phyloP scores from a whole-genome alignment of 35 echinoderm and acorn worm species.

The Heliocidaris tuberculata region DNA sequence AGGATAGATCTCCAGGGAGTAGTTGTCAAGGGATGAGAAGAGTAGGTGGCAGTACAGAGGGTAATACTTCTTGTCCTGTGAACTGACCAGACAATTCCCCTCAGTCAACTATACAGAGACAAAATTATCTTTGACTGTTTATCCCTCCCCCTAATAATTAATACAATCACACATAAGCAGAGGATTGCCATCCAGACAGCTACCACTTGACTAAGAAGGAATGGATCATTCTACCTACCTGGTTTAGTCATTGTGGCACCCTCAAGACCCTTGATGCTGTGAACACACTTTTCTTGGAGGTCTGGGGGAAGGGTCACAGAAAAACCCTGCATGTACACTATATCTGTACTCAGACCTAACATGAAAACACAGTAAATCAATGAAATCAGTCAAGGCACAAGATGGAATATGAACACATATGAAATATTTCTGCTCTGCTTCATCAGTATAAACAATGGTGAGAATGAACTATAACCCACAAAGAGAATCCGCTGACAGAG shows the following conservation, averaged over 20 bases:
- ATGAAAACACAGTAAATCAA: slow-evolving; percentile 23
- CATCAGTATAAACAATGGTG: background rate
- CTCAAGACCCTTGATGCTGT: slow-evolving; percentile 76
- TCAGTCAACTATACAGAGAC: too few species aligned
- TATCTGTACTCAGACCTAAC: slow-evolving; percentile 77
- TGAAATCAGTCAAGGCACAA: background rate
- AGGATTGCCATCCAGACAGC: too few species aligned
- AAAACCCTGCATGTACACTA: slow-evolving; percentile 92
- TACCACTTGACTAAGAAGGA: background rate
- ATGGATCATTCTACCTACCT: slow-evolving; percentile 51
- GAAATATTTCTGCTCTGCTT: background rate
- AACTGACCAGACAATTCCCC: too few species aligned
- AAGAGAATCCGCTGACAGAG: too few species aligned
- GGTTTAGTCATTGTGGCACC: slow-evolving; percentile 76
- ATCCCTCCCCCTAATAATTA: too few species aligned
- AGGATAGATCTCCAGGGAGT: too few species aligned
- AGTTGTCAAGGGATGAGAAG: too few species aligned
- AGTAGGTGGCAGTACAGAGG: too few species aligned
- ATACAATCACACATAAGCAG: too few species aligned
- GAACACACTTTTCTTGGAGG: slow-evolving; percentile 81
- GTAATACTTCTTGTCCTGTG: too few species aligned
- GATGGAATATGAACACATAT: background rate
- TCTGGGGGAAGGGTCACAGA: slow-evolving; percentile 90
- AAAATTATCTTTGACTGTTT: too few species aligned
- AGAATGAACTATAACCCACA: background rate